phyloP scores from a whole-genome alignment of 1,140 invertebrate genomes.

The Zaprionus davidi region DNA sequence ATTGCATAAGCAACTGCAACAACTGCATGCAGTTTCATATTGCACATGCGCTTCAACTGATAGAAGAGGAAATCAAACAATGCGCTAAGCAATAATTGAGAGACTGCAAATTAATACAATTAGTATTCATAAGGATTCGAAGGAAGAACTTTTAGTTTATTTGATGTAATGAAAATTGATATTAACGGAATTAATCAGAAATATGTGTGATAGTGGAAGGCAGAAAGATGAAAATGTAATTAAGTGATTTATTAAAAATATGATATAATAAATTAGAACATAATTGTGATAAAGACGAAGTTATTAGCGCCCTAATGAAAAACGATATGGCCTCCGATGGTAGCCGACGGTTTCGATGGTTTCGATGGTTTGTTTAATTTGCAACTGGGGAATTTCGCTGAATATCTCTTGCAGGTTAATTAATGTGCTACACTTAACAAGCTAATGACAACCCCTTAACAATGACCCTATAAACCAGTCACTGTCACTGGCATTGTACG shows the following conservation, averaged over 20 bases:
- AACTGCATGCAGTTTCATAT: not conserved
- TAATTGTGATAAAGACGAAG: not conserved
- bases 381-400: not conserved
- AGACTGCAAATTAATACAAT: not conserved
- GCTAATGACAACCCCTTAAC: conserved; percentile 24
- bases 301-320: not conserved
- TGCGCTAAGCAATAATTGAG: not conserved
- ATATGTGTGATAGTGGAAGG: no score
- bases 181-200: no score
- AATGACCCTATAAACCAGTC: conserved; percentile 6
- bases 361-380: not conserved
- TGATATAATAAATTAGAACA: no score
- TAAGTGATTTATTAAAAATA: no score
- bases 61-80: not conserved
- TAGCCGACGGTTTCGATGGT: not conserved
- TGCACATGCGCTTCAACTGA: not conserved
- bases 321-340: not conserved
- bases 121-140: no score
- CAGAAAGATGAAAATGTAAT: no score
- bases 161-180: no score
- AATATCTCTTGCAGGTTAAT: not conserved
- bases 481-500: not conserved
- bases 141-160: no score
- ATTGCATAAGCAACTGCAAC: not conserved
- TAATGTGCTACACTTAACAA: conserved; percentile 21